Base-by-base conservation (phyloP, 2,888 invertebrate genomes). In the Brachypalpus laphriformis region DNA sequence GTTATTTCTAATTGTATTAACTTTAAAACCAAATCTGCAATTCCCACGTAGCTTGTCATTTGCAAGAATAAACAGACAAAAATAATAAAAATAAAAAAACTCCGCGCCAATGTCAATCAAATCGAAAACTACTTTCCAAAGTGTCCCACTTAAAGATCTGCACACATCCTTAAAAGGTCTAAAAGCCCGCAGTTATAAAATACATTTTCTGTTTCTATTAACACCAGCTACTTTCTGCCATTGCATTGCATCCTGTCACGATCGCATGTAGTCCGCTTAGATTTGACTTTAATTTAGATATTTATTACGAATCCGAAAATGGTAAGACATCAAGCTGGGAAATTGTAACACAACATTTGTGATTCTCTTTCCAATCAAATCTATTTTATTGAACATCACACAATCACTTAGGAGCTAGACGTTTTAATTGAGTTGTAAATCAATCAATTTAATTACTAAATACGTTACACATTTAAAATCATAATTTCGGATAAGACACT, bases 371-470 rank as follows among this genome's bases (percentile, higher is more conserved):
- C 22, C 54, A 45, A 34, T 45, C 5, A 16, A 51, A 54, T 18
- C 9, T 0, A 1, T 40, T 28, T 9, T 11, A 34, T 7, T 40
- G n/a, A n/a, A 28, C 28, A 40, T 37, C 37, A 49, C 22, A 16
- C 16, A 37, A 11, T 28, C 49, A 2, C 54, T 59, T 31, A n/a
- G n/a, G 2, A 37, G n/a, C n/a, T 1, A n/a, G 14, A 40, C 40
- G 6, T 40, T 56, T 76, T 72, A 72, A 82, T 78, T 83, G 68
- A 78, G 82, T 57, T 83, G 72, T 78, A 74, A 74, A 78, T 83
- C 77, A 68, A 83, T 83, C 82, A 77, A 47, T 61, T 74, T 54
- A 59, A 59, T 74, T 66, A 54, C 42, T 25, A 51, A 31, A 42
- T 37, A 4, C 25, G 56, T 56, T 70, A 28, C 11, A 47, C 45